phyloP scores from a whole-genome alignment of 2,888 invertebrate species.

The Drosophila cyrtoloma region DNA sequence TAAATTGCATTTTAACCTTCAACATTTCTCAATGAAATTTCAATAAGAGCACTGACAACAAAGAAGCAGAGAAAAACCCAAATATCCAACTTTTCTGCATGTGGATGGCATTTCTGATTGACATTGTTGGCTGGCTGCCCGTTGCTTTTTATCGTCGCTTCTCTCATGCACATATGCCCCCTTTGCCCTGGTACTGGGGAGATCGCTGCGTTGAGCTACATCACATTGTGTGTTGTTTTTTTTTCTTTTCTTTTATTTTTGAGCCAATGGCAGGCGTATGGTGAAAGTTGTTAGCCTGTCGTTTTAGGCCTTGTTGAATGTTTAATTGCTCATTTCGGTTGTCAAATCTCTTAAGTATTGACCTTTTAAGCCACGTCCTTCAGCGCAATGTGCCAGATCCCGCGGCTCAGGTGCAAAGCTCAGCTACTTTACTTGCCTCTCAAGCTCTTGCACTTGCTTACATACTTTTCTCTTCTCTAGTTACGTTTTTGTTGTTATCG shows the following conservation, averaged over 20 bases:
- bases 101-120: conserved; percentile 71
- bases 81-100: conserved; percentile 44
- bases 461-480: conserved; percentile 20
- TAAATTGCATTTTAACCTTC: conserved; percentile 77
- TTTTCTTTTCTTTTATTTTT: background rate
- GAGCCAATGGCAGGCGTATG: conserved; percentile 43
- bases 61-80: conserved; percentile 1
- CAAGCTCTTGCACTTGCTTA: background rate
- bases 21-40: conserved; percentile 71
- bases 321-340: conserved; percentile 66
- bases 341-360: conserved; percentile 46
- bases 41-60: conserved; percentile 26
- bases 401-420: conserved; percentile 38
- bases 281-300: conserved; percentile 75
- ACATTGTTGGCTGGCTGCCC: conserved; percentile 42
- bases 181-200: conserved; percentile 1
- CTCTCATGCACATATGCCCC: conserved; percentile 15
- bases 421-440: conserved; percentile 14
- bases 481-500: conserved; percentile 22
- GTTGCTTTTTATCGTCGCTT: conserved; percentile 30
- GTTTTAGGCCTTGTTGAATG: conserved; percentile 59
- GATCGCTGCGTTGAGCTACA: conserved; percentile 14
- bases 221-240: conserved; percentile 21
- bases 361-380: conserved; percentile 72
- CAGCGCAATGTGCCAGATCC: conserved; percentile 44